Percentiles rank a stretch among this genome's conserved stretches.
Conservation (phyloP, 53 echinoderm and acorn worm species). For the Echinarachnius parma region DNA sequence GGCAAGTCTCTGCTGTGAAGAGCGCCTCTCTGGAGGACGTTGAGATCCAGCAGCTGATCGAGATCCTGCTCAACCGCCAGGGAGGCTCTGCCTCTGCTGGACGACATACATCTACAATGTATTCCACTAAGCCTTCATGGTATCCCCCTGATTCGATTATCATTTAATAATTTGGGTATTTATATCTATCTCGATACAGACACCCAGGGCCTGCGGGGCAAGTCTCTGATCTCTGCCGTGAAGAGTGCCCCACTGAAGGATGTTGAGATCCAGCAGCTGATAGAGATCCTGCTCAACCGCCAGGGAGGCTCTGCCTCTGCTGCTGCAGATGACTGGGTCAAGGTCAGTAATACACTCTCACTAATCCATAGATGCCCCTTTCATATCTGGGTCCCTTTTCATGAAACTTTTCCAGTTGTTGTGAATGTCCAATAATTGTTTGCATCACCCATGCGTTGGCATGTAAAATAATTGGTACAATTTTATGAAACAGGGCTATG, state of each 20-base stretch:
- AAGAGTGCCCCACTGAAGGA: slow-evolving; percentile 83
- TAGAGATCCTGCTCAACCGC: slow-evolving; percentile 84
- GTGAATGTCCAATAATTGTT: no score
- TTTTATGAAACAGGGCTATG: no score
- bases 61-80: slow-evolving; percentile 82
- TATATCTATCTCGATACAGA: no score
- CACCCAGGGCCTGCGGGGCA: slow-evolving; percentile 47
- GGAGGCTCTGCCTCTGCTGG: slow-evolving; percentile 68
- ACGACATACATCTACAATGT: no score
- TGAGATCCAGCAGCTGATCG: slow-evolving; percentile 93
- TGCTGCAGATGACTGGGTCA: slow-evolving; percentile 95
- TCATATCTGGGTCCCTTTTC: no score
- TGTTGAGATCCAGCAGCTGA: slow-evolving; percentile 87
- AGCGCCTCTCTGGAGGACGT: slow-evolving; percentile 72
- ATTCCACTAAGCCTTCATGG: no score
- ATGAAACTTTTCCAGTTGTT: no score
- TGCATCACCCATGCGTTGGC: no score
- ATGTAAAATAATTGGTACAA: no score
- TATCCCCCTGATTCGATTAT: no score
- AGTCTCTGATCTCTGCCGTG: slow-evolving; percentile 72
- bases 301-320: slow-evolving; percentile 69
- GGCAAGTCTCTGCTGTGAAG: slow-evolving; percentile 80
- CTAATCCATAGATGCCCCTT: no score
- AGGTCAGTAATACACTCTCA: slow-evolving; percentile 72
- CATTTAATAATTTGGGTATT: no score